Base-by-base conservation (phyloP, 2,797 vertebrate species). In the Cynopterus sphinx region DNA sequence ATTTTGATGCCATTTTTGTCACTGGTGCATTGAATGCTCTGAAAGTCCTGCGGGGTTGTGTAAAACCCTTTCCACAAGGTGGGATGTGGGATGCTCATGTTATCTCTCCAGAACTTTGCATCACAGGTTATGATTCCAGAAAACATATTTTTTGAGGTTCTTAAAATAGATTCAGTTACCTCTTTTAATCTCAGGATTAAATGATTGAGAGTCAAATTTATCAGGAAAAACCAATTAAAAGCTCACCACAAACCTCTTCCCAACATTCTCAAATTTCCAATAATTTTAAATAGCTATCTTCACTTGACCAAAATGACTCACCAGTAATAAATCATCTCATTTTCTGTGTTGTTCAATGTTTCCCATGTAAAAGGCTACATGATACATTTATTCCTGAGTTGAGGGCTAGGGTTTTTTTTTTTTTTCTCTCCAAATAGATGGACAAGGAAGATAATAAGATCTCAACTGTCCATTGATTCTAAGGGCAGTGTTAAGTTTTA, bases 1-100 rank as follows among this genome's bases (percentile, higher is more conserved):
- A 77, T 93, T 96, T 87, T 39, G 63, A 73, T 86, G 92, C 21
- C 24, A 63, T 28, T 95, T 97, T 94, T 33, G 26, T 84, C 67
- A 36, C 87, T 79, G 41, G 46, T 77, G 33, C 90, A 82, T 0
- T 75, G 77, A 93, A 81, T 78, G 49, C 59, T 71, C 53, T 55
- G 57, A 73, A 68, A 87, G 53, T 12, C 11, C 71, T 4, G 2
- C 11, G 28, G 9, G 41, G 9, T 11, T 88, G 3, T 65, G 15
- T 70, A 46, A 92, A 90, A 84, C n/a, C 15, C 49, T 78, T 28
- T 68, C 33, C 82, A 36, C 73, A 16, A 19, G 17, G 83, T 55
- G 70, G 21, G 51, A 77, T 57, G 21, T 1, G 2, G n/a, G 39
- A 13, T 17, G 24, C 3, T 65, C 36, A 21, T 13, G 7, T 51